phyloP scores from a whole-genome alignment of 2,797 vertebrate genomes.

The Myotis vivesi region DNA sequence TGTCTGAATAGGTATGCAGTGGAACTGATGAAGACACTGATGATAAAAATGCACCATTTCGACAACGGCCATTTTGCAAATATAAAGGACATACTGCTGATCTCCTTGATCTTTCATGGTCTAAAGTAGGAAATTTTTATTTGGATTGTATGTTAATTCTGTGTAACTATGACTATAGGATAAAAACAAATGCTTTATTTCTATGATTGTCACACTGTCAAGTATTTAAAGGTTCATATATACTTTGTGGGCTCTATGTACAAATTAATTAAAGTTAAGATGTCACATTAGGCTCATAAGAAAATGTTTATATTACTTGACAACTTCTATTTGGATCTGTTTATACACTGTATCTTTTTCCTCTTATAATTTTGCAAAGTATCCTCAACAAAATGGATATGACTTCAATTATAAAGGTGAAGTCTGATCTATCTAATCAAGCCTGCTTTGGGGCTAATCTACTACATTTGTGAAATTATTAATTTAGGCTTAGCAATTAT shows the following conservation, averaged over 20 bases:
- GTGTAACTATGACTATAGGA: background rate
- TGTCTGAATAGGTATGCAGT: constrained; percentile 87
- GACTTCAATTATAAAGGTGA: background rate
- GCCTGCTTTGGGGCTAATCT: background rate
- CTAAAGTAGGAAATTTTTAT: constrained; percentile 89
- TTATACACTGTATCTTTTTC: background rate
- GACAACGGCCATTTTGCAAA: constrained; percentile 97
- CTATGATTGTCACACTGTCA: background rate
- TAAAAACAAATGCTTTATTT: constrained; percentile 13
- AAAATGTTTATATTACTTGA: constrained; percentile 20
- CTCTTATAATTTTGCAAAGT: constrained; percentile 29
- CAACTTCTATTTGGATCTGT: background rate
- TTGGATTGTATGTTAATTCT: constrained; percentile 30
- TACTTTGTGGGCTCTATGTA: background rate
- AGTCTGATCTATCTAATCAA: constrained; percentile 17
- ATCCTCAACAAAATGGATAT: background rate
- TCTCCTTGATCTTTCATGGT: constrained; percentile 98
- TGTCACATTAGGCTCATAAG: background rate
- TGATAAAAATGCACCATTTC: constrained; percentile 95
- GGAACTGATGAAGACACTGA: constrained; percentile 94
- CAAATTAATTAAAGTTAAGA: background rate
- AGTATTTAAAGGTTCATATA: background rate
- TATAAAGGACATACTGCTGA: constrained; percentile 99
- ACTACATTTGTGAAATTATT: constrained; percentile 23
- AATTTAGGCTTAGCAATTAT: background rate